Conservation (phyloP, 2,888 invertebrate species). For the Tridacna gigas region DNA sequence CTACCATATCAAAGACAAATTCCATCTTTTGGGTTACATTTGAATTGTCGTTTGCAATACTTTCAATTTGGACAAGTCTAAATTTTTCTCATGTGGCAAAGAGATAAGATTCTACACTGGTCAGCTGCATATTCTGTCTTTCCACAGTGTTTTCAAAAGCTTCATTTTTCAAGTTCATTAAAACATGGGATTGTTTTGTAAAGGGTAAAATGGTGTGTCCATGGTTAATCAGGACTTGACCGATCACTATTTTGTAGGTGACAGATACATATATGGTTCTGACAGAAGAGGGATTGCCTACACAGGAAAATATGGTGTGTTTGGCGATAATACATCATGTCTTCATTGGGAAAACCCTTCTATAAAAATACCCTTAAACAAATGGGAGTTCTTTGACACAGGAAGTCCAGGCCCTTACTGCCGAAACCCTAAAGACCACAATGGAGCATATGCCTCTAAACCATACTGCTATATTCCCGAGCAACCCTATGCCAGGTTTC, state of each 20-base stretch:
- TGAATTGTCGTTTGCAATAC: too few relatives aligned
- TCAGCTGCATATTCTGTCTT: too few relatives aligned
- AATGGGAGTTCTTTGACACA: constrained; percentile 54
- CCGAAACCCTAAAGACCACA: constrained; percentile 52
- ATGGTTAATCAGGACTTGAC: too few relatives aligned
- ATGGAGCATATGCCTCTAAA: constrained; percentile 15
- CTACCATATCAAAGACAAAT: too few relatives aligned
- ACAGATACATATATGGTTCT: constrained; percentile 63
- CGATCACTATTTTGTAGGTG: constrained; percentile 27
- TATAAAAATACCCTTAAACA: neutral
- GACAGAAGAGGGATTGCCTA: constrained; percentile 62
- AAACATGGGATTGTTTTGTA: too few relatives aligned
- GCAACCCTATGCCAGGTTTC: constrained; percentile 2
- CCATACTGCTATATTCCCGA: constrained; percentile 60
- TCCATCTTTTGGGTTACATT: too few relatives aligned
- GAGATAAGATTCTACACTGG: too few relatives aligned
- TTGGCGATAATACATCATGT: constrained; percentile 37
- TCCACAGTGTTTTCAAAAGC: too few relatives aligned
- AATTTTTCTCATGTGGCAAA: too few relatives aligned
- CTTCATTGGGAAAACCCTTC: constrained; percentile 64
- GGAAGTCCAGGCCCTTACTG: constrained; percentile 65
- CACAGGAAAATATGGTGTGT: constrained; percentile 62
- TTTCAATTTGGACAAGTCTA: too few relatives aligned
- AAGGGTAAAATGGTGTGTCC: too few relatives aligned
- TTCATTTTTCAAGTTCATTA: too few relatives aligned